A percentile compares a stretch with the other conserved stretches of the same genome.
phyloP scores from a whole-genome alignment of 2,888 invertebrate species.

The Xylota sylvarum region DNA sequence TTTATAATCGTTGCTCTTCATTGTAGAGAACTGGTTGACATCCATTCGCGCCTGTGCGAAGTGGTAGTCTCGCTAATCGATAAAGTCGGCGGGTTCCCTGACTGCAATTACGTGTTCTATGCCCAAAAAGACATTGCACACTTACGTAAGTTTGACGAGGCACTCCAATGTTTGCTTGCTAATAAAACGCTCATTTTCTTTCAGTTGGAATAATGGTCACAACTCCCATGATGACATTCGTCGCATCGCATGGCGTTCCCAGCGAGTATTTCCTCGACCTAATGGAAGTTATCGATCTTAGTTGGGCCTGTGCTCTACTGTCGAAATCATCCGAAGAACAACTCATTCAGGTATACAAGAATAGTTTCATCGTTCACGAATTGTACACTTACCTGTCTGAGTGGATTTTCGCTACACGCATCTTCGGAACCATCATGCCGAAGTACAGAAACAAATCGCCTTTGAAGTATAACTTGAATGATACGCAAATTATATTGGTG shows the following conservation, averaged over 20 bases:
- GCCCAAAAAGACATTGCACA: slow-evolving; percentile 79
- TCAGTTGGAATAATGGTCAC: slow-evolving; percentile 80
- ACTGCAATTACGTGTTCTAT: slow-evolving; percentile 79
- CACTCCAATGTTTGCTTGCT: neutral
- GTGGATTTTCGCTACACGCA: slow-evolving; percentile 75
- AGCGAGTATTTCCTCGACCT: slow-evolving; percentile 78
- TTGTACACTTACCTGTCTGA: slow-evolving; percentile 78
- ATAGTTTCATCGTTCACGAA: slow-evolving; percentile 77
- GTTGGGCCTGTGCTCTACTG: slow-evolving; percentile 76
- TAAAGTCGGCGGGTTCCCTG: slow-evolving; percentile 79
- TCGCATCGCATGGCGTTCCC: slow-evolving; percentile 78
- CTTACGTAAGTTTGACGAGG: slow-evolving; percentile 78
- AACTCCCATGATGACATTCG: slow-evolving; percentile 73
- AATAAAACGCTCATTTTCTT: neutral
- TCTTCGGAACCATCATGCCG: slow-evolving; percentile 80
- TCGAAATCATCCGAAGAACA: slow-evolving; percentile 67
- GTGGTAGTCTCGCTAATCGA: slow-evolving; percentile 79
- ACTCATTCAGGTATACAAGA: slow-evolving; percentile 78
- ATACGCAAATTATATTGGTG: slow-evolving; percentile 80
- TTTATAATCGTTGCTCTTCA: slow-evolving; percentile 78
- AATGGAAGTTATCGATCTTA: slow-evolving; percentile 79
- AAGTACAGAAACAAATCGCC: slow-evolving; percentile 80
- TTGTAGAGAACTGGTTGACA: slow-evolving; percentile 79
- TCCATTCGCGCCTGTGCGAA: slow-evolving; percentile 81
- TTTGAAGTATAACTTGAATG: slow-evolving; percentile 79